Base-by-base conservation (phyloP, 2,113 vertebrate species). In the Nyctibius bracteatus region DNA sequence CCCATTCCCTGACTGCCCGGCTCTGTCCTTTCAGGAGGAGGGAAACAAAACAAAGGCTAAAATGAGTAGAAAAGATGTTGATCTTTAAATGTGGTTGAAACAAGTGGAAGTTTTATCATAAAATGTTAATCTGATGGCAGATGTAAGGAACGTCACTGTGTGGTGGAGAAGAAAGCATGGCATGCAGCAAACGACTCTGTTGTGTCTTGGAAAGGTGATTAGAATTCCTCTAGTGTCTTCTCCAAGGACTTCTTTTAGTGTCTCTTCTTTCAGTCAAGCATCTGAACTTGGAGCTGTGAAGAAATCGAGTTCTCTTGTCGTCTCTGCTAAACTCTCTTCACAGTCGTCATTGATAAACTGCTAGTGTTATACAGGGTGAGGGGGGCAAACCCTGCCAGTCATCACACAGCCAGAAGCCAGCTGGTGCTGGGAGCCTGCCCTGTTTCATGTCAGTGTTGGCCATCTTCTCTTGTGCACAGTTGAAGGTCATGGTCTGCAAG, bases 321-420 rank as follows among this genome's bases (percentile, higher is more conserved):
- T 17, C 23, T 63, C 47, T 57, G 43, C 33, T n/a, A 24, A 80
- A 41, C 57, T 57, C 35, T 55, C 14, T 33, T 79, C 33, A 14
- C 9, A 39, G 61, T 39, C 1, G 1, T 46, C 0, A 1, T 12
- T 1, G 8, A 62, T 33, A 58, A 58, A 25, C 5, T 0, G 2
- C 67, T 66, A 55, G 27, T 19, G 5, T 61, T 61, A 41, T 10
- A 25, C 5, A 17, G 46, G 35, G 25, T 0, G 0, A 62, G 16
- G 25, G 5, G 21, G 12, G 3, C 8, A 54, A 81, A 43, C 21
- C 22, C 65, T 54, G 61, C 9, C 30, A 75, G 72, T 31, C 37
- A 3, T 15, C 15, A 3, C 30, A 15, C 9, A 41, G 8, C 14
- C 70, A 35, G 62, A 31, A 62, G 52, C 52, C 8, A 4, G 18